These are phyloP conservation scores for Linyphia triangularis DNA, from an alignment of 2,888 invertebrate genomes.

Conservation along the genomic window DNA sequence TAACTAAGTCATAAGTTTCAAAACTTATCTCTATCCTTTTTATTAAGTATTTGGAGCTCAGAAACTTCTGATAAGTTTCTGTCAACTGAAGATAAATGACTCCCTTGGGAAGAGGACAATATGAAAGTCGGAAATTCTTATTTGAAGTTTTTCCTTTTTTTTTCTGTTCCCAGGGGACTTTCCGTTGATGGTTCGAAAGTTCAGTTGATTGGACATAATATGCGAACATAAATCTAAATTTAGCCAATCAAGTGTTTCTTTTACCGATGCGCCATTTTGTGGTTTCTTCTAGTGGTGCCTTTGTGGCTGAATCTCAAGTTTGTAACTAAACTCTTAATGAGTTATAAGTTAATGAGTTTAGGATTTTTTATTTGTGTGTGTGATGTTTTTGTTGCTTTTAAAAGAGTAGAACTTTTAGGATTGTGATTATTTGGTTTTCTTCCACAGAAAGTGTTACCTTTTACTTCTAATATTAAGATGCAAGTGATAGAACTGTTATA, in stretches of 20 bases:
- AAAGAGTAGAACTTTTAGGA: no score
- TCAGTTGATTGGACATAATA: slow-evolving; percentile 11
- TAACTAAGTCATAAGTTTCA: background rate
- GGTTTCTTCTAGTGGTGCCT: no score
- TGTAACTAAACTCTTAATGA: no score
- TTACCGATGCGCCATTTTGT: background rate
- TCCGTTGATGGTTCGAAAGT: background rate
- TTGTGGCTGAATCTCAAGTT: no score
- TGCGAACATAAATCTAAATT: slow-evolving; percentile 7
- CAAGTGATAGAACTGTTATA: no score
- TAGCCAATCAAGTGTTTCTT: background rate
- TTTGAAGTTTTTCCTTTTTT: background rate
- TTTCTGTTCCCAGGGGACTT: background rate
- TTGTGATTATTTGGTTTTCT: no score
- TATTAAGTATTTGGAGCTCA: background rate
- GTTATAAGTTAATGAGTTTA: no score
- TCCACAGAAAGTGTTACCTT: no score
- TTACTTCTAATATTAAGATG: no score
- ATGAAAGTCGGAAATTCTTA: background rate
- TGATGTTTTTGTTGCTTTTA: no score
- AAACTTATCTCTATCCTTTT: background rate
- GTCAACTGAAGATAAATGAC: background rate
- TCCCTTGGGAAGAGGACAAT: background rate
- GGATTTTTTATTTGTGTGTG: no score
- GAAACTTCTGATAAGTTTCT: slow-evolving; percentile 2